Percentiles rank a stretch among this genome's conserved stretches.
Evolutionary conservation across 1,140 invertebrate species (phyloP).

Genomic region (Bombyx mandarina): DNA sequence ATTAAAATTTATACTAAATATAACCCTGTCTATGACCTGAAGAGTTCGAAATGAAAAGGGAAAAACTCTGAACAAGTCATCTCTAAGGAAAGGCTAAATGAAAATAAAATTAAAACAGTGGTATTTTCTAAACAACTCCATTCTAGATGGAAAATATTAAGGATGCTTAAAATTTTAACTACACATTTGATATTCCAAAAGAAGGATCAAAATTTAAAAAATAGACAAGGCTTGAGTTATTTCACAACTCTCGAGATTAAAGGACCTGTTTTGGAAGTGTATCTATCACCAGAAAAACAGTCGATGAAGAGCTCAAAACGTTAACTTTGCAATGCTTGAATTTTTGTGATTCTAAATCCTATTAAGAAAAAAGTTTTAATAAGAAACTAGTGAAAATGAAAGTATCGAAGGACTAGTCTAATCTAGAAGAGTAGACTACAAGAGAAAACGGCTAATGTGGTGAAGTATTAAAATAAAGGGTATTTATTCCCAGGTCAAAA

Average conservation of each 20-base stretch:
- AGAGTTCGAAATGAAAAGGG: conserved; percentile 49
- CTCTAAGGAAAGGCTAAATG: conserved; percentile 33
- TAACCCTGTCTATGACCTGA: conserved; percentile 71
- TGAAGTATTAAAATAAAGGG: too few species aligned
- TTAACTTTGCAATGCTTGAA: too few species aligned
- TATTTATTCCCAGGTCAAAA: not conserved
- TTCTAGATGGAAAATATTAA: conserved; percentile 14
- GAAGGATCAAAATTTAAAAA: conserved; percentile 21
- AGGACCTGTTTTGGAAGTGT: conserved; percentile 23
- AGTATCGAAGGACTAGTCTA: too few species aligned
- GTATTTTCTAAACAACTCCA: conserved; percentile 7
- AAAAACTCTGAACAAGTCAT: conserved; percentile 59
- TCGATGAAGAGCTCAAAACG: too few species aligned
- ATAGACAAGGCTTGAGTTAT: conserved; percentile 51
- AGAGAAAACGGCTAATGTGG: too few species aligned
- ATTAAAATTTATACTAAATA: conserved; percentile 72
- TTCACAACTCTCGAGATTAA: conserved; percentile 43
- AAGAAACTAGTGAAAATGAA: too few species aligned
- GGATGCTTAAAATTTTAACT: conserved; percentile 2
- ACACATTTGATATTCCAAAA: conserved; percentile 17
- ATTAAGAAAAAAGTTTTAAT: too few species aligned
- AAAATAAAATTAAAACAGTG: conserved; percentile 6
- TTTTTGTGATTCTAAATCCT: too few species aligned
- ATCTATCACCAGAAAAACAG: too few species aligned
- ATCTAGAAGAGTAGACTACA: too few species aligned